Percentiles rank a stretch among this genome's conserved stretches.
Conservation (phyloP, 2,113 vertebrate genomes). For the Gorsachius goisagi region DNA sequence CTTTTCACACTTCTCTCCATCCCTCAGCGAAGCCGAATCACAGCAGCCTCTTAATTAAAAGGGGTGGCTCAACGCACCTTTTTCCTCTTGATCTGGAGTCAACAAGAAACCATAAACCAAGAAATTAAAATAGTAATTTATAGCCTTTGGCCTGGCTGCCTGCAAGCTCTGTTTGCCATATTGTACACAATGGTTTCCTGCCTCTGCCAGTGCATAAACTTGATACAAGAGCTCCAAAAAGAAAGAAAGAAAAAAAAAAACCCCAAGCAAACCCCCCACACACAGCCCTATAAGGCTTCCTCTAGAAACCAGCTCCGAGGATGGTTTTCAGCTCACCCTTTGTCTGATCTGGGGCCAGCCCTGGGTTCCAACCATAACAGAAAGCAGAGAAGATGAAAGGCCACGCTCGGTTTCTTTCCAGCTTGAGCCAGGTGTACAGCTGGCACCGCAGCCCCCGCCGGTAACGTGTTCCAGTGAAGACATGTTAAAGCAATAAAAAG, state of each 20-base stretch:
- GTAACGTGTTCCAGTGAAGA: slow-evolving; percentile 21
- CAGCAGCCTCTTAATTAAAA: slow-evolving; percentile 38
- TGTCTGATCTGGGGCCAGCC: slow-evolving; percentile 66
- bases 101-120: not conserved
- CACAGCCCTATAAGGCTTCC: not conserved
- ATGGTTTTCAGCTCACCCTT: slow-evolving; percentile 56
- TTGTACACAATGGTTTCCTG: slow-evolving; percentile 18
- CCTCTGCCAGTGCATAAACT: not conserved
- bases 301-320: slow-evolving; percentile 7
- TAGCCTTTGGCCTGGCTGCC: not conserved
- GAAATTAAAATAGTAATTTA: slow-evolving; percentile 25
- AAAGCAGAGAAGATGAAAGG: slow-evolving; percentile 82
- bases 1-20: not conserved
- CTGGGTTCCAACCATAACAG: slow-evolving; percentile 64
- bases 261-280: not conserved
- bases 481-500: slow-evolving; percentile 77
- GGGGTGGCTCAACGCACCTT: not conserved
- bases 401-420: not conserved
- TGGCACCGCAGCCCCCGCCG: slow-evolving; percentile 13
- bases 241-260: not conserved
- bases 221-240: not conserved
- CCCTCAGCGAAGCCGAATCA: not conserved
- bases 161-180: not conserved
- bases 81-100: slow-evolving; percentile 30
- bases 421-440: slow-evolving; percentile 77